Evolutionary conservation across 2,888 invertebrate species (phyloP).

Genomic region (Melolontha melolontha): DNA sequence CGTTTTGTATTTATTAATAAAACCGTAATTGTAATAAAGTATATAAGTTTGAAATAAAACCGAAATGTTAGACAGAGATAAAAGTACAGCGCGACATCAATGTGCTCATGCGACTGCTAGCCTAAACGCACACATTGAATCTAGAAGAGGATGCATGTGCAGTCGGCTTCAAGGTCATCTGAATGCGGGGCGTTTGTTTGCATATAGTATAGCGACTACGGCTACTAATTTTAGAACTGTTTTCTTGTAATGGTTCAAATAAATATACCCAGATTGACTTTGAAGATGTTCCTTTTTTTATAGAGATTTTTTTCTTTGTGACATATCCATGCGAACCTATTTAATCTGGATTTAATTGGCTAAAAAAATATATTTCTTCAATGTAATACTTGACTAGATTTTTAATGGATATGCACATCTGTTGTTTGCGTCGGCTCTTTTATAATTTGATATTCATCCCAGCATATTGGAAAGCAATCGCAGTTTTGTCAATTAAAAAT

Average conservation of each 20-base stretch:
- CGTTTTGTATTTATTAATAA: too few species aligned
- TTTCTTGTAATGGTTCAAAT: slow-evolving; percentile 40
- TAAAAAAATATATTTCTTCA: background rate
- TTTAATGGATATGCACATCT: background rate
- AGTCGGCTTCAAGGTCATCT: slow-evolving; percentile 42
- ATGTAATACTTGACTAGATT: background rate
- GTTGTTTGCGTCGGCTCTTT: too few species aligned
- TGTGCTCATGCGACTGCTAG: too few species aligned
- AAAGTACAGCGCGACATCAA: background rate
- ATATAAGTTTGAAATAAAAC: too few species aligned
- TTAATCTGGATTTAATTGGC: background rate
- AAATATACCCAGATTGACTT: slow-evolving; percentile 28
- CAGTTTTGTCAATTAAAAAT: too few species aligned
- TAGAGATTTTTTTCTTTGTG: background rate
- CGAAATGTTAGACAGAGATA: background rate
- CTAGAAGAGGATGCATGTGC: slow-evolving; percentile 28
- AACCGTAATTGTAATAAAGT: too few species aligned
- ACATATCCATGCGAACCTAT: too few species aligned
- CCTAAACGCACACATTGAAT: too few species aligned
- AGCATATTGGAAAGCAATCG: too few species aligned
- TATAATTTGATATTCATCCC: too few species aligned
- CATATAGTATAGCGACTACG: slow-evolving; percentile 39
- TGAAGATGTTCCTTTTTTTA: background rate
- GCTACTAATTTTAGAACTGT: slow-evolving; percentile 44
- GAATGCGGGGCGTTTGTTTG: slow-evolving; percentile 44